Conservation (phyloP, 30 jellyfish, hydroid and myxozoan genomes). For the Morbakka virulenta region DNA sequence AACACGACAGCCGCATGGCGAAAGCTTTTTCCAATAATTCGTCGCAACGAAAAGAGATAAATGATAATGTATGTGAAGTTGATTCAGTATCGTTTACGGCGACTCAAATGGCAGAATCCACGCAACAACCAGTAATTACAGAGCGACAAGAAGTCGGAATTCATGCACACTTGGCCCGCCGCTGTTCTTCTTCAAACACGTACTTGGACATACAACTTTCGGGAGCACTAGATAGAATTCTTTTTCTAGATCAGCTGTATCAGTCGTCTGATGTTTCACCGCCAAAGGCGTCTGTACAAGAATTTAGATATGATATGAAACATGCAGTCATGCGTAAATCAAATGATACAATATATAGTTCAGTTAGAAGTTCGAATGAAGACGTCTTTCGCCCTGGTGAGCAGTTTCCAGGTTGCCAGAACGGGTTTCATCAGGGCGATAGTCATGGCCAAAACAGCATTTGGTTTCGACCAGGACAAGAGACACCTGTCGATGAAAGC, state of each 20-base stretch:
- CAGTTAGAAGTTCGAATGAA: constrained; percentile 49
- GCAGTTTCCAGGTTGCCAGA: not conserved
- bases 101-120: too few relatives aligned
- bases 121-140: not conserved
- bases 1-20: not conserved
- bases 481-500: too few relatives aligned
- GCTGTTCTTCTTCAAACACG: not conserved
- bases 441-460: too few relatives aligned
- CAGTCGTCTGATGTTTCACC: constrained; percentile 36
- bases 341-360: constrained; percentile 63
- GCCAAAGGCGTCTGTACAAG: constrained; percentile 65
- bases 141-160: too few relatives aligned
- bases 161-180: too few relatives aligned
- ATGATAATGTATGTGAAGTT: not conserved
- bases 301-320: constrained; percentile 51
- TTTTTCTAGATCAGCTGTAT: not conserved
- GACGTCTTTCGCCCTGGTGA: constrained; percentile 12
- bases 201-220: not conserved
- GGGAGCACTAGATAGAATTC: not conserved
- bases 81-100: not conserved
- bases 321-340: constrained; percentile 74
- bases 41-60: too few relatives aligned
- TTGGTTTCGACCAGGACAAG: too few relatives aligned
- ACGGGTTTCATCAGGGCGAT: too few relatives aligned
- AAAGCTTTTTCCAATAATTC: too few relatives aligned